Evolutionary conservation across 2,797 vertebrate species (phyloP), one percentile per base, ranked within the genome.

Genomic region (Sitta carolinensis): DNA sequence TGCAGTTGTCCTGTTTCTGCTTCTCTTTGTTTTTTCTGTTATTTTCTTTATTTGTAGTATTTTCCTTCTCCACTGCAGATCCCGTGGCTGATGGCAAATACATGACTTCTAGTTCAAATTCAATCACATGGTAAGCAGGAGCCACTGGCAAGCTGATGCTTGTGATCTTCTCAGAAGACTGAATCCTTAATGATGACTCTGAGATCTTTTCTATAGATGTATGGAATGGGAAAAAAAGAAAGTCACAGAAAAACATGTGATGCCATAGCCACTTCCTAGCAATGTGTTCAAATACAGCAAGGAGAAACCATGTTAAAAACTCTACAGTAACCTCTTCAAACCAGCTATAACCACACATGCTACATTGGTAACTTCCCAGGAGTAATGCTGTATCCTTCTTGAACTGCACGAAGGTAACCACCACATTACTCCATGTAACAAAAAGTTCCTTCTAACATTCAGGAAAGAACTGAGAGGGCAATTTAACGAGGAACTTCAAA

Each of bases 101-200:
- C 94, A 99, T 97, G 54, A 99, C 99, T 91, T 99, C 98, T 81
- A 99, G 97, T 58, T 99, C 98, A 97, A 99, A 99, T 92, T 99
- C 98, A 47, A 99, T 98, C 27, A 98, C 97, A 48, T 99, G 99
- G 94, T 99, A 99, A 0, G 99, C 98, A 58, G 98, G 99, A 13
- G 98, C 98, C 76, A 98, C 91, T 1, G 99, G 99, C 86, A 99
- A 98, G 70, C 97, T 97, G 95, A 99, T 99, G 96, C 99, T 99
- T 32, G 98, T 99, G 94, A 99, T 99, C 97, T 99, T 99, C 93
- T 99, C 99, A 9, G 99, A 99, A 3, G 98, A 98, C 93, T 99
- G 99, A 93, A 99, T 98, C 94, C 96, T 98, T 78, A 99, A 95
- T 14, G 92, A 75, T 18, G 97, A 97, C 7, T 99, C 98, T 3